Conservation (phyloP, 2,888 invertebrate species). For the Ceramica pisi region DNA sequence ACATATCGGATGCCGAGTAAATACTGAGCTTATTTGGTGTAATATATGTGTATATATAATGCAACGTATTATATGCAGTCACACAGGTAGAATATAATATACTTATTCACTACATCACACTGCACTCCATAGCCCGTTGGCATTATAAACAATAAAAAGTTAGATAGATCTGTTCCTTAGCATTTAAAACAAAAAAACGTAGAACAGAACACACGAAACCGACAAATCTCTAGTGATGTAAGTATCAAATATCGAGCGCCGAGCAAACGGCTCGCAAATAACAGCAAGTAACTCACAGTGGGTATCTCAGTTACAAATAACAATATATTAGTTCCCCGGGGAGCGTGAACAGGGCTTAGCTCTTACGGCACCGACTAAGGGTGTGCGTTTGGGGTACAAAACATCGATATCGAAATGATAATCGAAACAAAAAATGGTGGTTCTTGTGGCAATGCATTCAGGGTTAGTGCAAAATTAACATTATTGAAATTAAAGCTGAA, state of each 20-base stretch:
- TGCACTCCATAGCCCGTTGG: too few relatives aligned
- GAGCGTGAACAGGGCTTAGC: constrained; percentile 85
- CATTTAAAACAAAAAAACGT: background rate
- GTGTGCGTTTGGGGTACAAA: constrained; percentile 27
- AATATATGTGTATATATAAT: too few relatives aligned
- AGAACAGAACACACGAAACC: constrained; percentile 18
- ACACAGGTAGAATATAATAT: too few relatives aligned
- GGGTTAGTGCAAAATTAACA: background rate
- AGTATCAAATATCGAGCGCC: constrained; percentile 65
- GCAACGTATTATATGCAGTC: too few relatives aligned
- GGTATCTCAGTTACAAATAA: constrained; percentile 81
- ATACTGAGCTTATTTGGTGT: too few relatives aligned
- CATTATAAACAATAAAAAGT: background rate
- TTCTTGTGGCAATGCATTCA: background rate
- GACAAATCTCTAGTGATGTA: constrained; percentile 50
- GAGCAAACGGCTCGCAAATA: constrained; percentile 57
- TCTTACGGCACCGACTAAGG: constrained; percentile 77
- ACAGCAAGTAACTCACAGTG: constrained; percentile 66
- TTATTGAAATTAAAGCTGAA: background rate
- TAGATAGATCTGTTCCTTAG: background rate
- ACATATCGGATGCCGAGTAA: too few relatives aligned
- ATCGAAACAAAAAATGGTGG: background rate
- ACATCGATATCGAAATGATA: constrained; percentile 53
- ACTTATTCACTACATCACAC: too few relatives aligned
- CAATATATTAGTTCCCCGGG: constrained; percentile 86